A percentile compares a stretch with the other conserved stretches of the same genome.
phyloP scores from a whole-genome alignment of 2,113 vertebrate species.

The Phylloscopus trochilus region DNA sequence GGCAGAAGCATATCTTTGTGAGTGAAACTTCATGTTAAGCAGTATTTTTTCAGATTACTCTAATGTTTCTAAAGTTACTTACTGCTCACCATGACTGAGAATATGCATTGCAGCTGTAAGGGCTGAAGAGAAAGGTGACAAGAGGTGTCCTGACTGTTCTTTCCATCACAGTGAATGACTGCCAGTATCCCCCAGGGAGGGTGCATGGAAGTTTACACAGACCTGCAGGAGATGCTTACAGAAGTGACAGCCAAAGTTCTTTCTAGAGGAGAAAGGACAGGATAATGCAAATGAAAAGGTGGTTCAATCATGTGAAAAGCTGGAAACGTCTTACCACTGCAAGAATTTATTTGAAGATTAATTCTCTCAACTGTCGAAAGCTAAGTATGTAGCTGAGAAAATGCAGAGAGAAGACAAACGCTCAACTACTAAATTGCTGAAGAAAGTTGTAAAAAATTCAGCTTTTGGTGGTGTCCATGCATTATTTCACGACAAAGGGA shows the following conservation, averaged over 20 bases:
- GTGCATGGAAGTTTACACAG: neutral
- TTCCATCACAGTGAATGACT: neutral
- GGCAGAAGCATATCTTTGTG: neutral
- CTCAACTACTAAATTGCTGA: neutral
- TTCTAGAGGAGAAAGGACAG: neutral
- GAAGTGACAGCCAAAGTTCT: neutral
- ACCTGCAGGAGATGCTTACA: neutral
- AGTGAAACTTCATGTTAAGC: neutral
- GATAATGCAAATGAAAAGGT: neutral
- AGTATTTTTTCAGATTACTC: neutral
- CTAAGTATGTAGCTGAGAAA: neutral
- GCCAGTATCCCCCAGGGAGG: neutral
- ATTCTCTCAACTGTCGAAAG: neutral
- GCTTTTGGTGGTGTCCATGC: too few species aligned
- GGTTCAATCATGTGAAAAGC: neutral
- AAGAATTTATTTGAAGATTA: neutral
- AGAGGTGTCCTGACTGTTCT: neutral
- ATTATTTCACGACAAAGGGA: neutral
- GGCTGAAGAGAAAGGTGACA: neutral
- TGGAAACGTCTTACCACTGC: neutral
- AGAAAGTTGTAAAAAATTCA: neutral
- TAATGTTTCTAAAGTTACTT: neutral
- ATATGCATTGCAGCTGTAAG: neutral
- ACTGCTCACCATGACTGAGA: neutral
- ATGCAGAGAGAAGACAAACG: neutral